phyloP scores from a whole-genome alignment of 2,113 vertebrate genomes.

The Trichechus manatus region DNA sequence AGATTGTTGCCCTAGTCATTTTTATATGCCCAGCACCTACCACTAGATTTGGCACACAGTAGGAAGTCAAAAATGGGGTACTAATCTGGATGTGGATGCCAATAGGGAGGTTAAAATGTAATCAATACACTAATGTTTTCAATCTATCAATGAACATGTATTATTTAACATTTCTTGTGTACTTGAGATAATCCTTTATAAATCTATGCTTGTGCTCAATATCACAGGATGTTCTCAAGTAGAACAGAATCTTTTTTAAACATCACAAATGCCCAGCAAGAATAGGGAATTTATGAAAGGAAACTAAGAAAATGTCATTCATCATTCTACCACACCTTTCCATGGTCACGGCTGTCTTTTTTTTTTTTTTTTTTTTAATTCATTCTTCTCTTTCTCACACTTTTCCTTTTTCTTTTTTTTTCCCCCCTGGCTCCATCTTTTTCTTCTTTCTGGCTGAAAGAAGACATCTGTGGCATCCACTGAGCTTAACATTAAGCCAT shows the following conservation, averaged over 20 bases:
- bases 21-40: neutral
- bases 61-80: neutral
- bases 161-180: neutral
- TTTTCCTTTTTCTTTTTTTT: neutral
- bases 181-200: neutral
- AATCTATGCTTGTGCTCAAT: neutral
- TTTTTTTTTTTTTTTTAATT: neutral
- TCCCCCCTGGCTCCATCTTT: neutral
- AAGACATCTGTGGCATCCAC: neutral
- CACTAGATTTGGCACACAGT: neutral
- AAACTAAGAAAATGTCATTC: neutral
- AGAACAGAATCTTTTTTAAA: slow-evolving; percentile 22
- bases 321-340: neutral
- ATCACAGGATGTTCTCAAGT: slow-evolving; percentile 24
- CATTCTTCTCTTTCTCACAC: neutral
- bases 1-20: too few species aligned
- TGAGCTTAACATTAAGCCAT: neutral
- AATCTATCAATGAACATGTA: neutral
- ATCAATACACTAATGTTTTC: neutral
- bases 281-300: neutral
- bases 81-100: neutral
- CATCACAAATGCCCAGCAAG: neutral
- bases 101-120: neutral
- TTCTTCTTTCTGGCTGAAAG: slow-evolving; percentile 12
- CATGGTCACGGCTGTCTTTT: neutral